A percentile compares a stretch with the other conserved stretches of the same genome.
Conservation (phyloP, 2,888 invertebrate genomes). For the Callosobruchus maculatus region DNA sequence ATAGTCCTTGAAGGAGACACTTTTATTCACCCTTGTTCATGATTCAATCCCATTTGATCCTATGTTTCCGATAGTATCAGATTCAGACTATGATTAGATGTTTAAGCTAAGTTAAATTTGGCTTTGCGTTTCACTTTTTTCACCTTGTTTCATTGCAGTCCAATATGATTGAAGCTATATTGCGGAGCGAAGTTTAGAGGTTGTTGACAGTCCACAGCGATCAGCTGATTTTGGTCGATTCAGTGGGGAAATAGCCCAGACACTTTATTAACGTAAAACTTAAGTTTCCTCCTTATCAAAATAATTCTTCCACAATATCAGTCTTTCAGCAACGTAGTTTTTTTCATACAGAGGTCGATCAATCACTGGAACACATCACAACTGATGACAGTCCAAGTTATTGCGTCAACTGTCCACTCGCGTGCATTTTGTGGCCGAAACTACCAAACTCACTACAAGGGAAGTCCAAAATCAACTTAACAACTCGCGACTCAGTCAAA, state of each 20-base stretch:
- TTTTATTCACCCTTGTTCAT: background rate
- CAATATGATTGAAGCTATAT: background rate
- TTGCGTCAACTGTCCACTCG: background rate
- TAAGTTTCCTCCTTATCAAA: too few species aligned
- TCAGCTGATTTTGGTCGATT: background rate
- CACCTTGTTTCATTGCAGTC: background rate
- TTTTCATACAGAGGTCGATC: background rate
- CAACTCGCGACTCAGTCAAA: background rate
- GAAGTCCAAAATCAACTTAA: background rate
- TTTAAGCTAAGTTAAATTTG: too few species aligned
- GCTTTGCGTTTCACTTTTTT: background rate
- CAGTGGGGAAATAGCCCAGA: too few species aligned
- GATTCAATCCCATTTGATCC: background rate
- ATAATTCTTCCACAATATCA: too few species aligned
- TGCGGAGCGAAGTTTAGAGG: too few species aligned
- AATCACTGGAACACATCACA: background rate
- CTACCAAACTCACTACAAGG: background rate
- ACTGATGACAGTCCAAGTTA: background rate
- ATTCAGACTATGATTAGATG: too few species aligned
- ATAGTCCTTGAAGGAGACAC: conserved; percentile 5
- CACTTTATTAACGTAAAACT: too few species aligned
- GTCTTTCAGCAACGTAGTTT: too few species aligned
- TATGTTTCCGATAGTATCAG: too few species aligned
- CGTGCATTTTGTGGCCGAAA: background rate
- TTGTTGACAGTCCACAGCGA: background rate